These are phyloP conservation scores for Amphiprion clarkii DNA, from an alignment of 2,797 vertebrate genomes.

Conservation along the genomic window DNA sequence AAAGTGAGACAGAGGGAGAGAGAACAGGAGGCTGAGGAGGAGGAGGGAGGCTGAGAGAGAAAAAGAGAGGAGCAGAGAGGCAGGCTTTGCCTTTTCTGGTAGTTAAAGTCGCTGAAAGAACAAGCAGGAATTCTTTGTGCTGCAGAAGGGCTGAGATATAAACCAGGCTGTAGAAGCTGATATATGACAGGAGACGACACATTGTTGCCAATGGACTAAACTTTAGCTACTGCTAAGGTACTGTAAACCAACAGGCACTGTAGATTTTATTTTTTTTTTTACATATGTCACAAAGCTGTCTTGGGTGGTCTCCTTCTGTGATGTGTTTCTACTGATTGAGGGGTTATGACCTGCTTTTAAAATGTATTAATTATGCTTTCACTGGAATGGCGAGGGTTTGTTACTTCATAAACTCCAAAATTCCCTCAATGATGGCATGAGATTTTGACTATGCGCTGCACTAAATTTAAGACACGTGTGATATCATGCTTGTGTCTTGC, in stretches of 20 bases:
- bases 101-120: conserved; percentile 89
- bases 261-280: conserved; percentile 19
- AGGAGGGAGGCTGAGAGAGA: conserved; percentile 55
- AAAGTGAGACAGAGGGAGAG: conserved; percentile 32
- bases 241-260: conserved; percentile 49
- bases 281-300: conserved; percentile 39
- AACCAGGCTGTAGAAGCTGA: conserved; percentile 80
- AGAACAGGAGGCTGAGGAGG: conserved; percentile 54
- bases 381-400: neutral
- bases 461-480: neutral
- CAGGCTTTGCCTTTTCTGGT: conserved; percentile 96
- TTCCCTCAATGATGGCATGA: neutral
- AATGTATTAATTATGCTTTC: neutral
- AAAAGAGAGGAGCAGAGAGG: conserved; percentile 64
- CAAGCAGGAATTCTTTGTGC: conserved; percentile 87
- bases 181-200: conserved; percentile 80
- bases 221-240: conserved; percentile 73
- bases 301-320: conserved; percentile 42
- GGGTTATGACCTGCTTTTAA: neutral
- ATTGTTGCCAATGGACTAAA: conserved; percentile 85
- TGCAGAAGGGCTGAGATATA: conserved; percentile 86
- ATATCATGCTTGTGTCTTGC: conserved; percentile 42
- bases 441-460: neutral
- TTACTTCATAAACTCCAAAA: neutral
- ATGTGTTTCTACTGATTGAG: neutral